Percentiles rank a stretch among this genome's conserved stretches.
These are phyloP conservation scores for Rhagonycha fulva DNA, from an alignment of 2,888 invertebrate genomes.

Conservation along the genomic window DNA sequence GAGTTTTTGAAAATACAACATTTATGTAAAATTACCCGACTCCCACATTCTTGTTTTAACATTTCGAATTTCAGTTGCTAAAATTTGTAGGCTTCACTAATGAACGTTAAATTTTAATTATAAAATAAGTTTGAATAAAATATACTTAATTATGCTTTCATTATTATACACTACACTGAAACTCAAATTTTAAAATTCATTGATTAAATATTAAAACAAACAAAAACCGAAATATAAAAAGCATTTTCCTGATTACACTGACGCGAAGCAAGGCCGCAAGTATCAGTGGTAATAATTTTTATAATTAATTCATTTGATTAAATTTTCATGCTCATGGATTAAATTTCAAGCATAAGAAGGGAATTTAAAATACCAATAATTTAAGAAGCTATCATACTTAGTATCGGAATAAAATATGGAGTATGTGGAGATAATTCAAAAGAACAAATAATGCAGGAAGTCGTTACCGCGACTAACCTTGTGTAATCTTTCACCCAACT, in stretches of 20 bases:
- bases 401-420: neutral
- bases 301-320: neutral
- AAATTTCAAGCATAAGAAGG: neutral
- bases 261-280: neutral
- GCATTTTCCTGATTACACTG: neutral
- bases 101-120: neutral
- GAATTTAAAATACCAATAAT: neutral
- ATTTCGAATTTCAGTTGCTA: neutral
- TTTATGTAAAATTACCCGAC: neutral
- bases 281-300: neutral
- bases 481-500: neutral
- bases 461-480: neutral
- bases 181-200: neutral
- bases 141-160: neutral
- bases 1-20: neutral
- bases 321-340: neutral
- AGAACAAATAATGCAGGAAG: neutral
- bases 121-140: neutral
- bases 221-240: neutral
- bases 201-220: neutral
- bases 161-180: neutral
- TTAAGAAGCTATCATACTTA: neutral
- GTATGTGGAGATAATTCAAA: neutral
- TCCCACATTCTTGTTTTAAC: neutral
- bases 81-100: neutral